Evolutionary conservation across 2,797 vertebrate genomes (phyloP), one percentile per base, ranked within the genome.

Genomic region (Gymnoscopelus microlampas): DNA sequence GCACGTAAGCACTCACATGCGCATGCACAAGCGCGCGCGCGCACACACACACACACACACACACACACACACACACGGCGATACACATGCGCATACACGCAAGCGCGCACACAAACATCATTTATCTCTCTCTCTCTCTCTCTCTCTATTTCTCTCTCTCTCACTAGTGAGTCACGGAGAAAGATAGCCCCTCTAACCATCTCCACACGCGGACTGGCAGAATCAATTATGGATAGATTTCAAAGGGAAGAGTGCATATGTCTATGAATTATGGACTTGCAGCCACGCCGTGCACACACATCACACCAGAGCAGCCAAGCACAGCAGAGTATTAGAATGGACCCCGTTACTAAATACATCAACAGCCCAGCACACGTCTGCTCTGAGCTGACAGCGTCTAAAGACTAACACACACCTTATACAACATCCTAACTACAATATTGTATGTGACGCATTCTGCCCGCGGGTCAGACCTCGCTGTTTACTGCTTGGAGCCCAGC

Each of bases 161-260:
- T 56, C 69, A 47, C 56, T 47, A 67, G 85, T 64, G 71, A 86
- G 66, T 71, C 82, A 69, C 0, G 67, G 76, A 80, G 84, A 91
- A 74, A 68, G 80, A 89, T 88, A 63, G 77, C 57, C 73, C 85
- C 75, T 70, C 68, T 81, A 88, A 89, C 86, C 80, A 82, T 79
- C 83, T 79, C 86, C 66, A 88, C 81, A 81, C 74, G 81, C 77
- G 82, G 80, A 78, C 85, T 82, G 84, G 84, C 74, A 80, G 82
- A 89, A 92, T 93, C 89, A 90, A 93, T 92, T 90, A 90, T 89
- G 83, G 77, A 92, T 90, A 83, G 83, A 88, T 93, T 92, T 89
- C 84, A 89, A 90, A 90, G 83, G 76, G 85, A 90, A 85, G 82
- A 81, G 85, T 79, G 82, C 83, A 81, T 87, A 84, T 78, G 87